phyloP scores from a whole-genome alignment of 1,140 invertebrate genomes.

The Neomicropteryx cornuta region DNA sequence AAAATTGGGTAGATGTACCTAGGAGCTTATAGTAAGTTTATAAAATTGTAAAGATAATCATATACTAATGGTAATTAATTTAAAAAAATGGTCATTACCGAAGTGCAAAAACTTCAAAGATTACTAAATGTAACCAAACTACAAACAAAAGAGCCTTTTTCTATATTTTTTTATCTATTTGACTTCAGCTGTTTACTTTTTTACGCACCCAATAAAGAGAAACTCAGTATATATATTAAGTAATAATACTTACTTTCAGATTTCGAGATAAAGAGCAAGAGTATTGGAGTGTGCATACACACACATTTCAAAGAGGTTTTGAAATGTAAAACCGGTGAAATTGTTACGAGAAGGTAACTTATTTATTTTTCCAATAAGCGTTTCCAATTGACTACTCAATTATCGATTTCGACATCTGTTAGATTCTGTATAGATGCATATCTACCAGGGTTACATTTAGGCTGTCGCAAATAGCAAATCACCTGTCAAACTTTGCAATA shows the following conservation, averaged over 20 bases:
- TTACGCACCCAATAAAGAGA: too few species aligned
- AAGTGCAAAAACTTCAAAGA: too few species aligned
- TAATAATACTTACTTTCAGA: too few species aligned
- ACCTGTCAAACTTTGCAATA: too few species aligned
- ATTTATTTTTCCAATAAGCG: slow-evolving; percentile 6
- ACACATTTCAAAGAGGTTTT: slow-evolving; percentile 61
- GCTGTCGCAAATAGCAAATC: too few species aligned
- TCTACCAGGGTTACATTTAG: too few species aligned
- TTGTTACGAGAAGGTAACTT: slow-evolving; percentile 50
- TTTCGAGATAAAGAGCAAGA: slow-evolving; percentile 62
- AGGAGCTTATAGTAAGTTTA: too few species aligned
- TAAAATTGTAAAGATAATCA: too few species aligned
- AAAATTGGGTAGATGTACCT: too few species aligned
- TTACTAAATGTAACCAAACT: not conserved
- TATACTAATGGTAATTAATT: too few species aligned
- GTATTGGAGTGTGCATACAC: slow-evolving; percentile 53
- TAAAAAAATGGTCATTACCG: too few species aligned
- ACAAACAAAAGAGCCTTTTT: not conserved
- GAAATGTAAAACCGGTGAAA: slow-evolving; percentile 56
- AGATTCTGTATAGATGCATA: not conserved
- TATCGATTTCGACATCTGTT: not conserved
- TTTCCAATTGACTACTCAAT: not conserved
- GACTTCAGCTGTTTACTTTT: slow-evolving; percentile 10
- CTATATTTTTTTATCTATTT: slow-evolving; percentile 3
- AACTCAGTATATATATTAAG: too few species aligned